A percentile compares a stretch with the other conserved stretches of the same genome.
Evolutionary conservation across 2,797 vertebrate species (phyloP).

Genomic region (Spinus pinus): DNA sequence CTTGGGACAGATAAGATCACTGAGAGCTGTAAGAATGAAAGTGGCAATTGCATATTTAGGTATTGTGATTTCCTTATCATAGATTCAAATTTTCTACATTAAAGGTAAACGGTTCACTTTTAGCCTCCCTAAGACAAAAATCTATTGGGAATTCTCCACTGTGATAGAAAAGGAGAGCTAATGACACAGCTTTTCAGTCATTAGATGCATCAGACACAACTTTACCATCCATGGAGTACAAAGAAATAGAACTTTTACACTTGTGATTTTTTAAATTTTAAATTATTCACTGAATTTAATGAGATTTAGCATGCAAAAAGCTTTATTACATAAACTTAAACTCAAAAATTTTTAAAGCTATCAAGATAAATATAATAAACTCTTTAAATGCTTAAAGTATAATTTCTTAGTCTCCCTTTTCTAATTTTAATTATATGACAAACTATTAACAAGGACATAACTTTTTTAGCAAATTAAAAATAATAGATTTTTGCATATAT

Average conservation of each 20-base stretch:
- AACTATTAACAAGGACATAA: background rate
- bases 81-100: background rate
- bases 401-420: background rate
- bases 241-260: background rate
- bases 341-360: background rate
- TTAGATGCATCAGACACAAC: background rate
- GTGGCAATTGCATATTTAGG: background rate
- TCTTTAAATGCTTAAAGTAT: background rate
- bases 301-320: background rate
- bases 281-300: background rate
- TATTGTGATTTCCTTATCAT: background rate
- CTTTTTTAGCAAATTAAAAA: background rate
- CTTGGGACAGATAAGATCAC: background rate
- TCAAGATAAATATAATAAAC: background rate
- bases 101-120: background rate
- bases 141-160: background rate
- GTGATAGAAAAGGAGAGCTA: background rate
- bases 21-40: background rate
- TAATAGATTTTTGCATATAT: background rate
- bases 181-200: background rate
- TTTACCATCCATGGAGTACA: background rate
- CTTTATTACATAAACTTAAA: background rate
- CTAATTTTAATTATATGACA: background rate
- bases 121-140: background rate
- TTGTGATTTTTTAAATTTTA: background rate